Conservation (phyloP, 2,888 invertebrate species). For the Unio delphinus region DNA sequence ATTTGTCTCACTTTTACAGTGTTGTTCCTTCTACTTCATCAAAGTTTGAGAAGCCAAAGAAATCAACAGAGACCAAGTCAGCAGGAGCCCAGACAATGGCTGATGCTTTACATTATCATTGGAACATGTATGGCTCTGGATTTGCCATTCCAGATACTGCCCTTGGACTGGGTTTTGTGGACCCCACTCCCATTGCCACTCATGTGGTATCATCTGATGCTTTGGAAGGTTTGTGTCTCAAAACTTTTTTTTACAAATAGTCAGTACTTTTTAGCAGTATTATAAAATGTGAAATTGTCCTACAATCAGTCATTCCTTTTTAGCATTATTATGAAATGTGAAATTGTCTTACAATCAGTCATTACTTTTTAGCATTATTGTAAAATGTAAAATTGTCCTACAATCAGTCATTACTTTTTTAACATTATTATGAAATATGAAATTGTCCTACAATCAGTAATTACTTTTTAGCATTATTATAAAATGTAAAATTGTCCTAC, state of each 20-base stretch:
- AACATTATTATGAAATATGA: too few relatives aligned
- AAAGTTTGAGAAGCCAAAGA: conserved; percentile 4
- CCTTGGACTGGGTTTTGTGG: conserved; percentile 57
- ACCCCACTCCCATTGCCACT: conserved; percentile 66
- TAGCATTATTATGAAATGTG: too few relatives aligned
- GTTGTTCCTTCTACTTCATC: not conserved
- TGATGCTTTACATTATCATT: conserved; percentile 53
- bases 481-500: too few relatives aligned
- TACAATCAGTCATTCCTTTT: too few relatives aligned
- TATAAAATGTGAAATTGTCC: not conserved
- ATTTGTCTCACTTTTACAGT: too few relatives aligned
- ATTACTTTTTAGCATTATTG: too few relatives aligned
- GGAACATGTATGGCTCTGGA: conserved; percentile 53
- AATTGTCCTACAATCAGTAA: too few relatives aligned
- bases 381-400: too few relatives aligned
- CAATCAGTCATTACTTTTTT: too few relatives aligned
- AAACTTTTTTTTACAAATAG: too few relatives aligned
- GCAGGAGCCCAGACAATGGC: conserved; percentile 54
- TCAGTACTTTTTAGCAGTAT: not conserved
- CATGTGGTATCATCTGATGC: conserved; percentile 66
- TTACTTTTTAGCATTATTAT: too few relatives aligned
- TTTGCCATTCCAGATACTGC: conserved; percentile 44
- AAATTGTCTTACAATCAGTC: too few relatives aligned
- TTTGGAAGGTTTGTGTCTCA: conserved; percentile 54
- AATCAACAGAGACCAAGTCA: conserved; percentile 26